Conservation (phyloP, 2,113 vertebrate genomes). For the Hiodon alosoides region DNA sequence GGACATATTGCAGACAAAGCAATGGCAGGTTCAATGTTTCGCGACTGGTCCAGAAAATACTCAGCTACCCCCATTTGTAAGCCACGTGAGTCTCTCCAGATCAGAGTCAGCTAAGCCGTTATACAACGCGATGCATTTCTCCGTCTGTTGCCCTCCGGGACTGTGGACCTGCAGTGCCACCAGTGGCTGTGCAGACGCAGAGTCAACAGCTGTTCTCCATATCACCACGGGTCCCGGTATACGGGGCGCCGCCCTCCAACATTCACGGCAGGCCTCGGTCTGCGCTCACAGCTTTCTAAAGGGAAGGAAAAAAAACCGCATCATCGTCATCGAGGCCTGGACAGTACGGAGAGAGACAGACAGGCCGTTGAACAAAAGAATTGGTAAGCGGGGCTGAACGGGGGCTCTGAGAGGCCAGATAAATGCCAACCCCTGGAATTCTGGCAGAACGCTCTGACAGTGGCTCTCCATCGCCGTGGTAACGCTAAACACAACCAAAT, state of each 20-base stretch:
- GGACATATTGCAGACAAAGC: no score
- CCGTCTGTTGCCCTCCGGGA: neutral
- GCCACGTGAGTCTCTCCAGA: neutral
- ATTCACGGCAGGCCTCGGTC: conserved; percentile 5
- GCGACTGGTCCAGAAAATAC: no score
- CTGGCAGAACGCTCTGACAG: neutral
- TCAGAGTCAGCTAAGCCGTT: neutral
- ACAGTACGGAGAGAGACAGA: neutral
- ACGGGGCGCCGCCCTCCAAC: neutral
- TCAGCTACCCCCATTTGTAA: neutral
- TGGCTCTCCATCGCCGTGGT: conserved; percentile 19
- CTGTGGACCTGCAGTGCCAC: neutral
- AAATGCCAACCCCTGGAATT: conserved; percentile 10
- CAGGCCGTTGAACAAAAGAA: conserved; percentile 10
- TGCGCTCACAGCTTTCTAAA: neutral
- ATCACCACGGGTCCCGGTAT: neutral
- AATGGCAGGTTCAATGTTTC: no score
- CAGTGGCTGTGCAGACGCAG: neutral
- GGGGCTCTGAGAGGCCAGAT: neutral
- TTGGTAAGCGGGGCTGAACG: neutral
- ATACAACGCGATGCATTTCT: neutral
- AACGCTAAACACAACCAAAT: conserved; percentile 31
- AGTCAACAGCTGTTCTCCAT: conserved; percentile 15
- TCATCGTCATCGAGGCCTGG: neutral
- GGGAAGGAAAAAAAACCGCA: neutral